Evolutionary conservation across 2,888 invertebrate species (phyloP).

Genomic region (Harpagoxenus sublaevis): DNA sequence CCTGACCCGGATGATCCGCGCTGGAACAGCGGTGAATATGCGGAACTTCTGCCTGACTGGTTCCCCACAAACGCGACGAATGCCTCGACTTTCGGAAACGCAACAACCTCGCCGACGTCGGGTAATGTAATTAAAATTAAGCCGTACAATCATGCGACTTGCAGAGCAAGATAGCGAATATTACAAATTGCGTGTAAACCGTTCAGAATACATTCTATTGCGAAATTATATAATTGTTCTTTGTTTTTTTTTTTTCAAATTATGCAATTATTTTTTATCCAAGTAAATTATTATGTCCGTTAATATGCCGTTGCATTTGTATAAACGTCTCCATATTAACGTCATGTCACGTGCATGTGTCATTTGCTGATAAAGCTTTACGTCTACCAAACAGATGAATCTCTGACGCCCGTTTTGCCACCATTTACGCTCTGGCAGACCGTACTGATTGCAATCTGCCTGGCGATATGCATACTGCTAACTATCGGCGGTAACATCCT

Average conservation of each 20-base stretch:
- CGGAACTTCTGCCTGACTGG: slow-evolving; percentile 84
- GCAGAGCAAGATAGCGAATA: not conserved
- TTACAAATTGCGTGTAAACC: not conserved
- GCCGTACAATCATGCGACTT: not conserved
- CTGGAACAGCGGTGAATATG: slow-evolving; percentile 85
- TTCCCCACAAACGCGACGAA: slow-evolving; percentile 82
- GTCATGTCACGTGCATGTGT: not conserved
- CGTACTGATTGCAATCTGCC: slow-evolving; percentile 94
- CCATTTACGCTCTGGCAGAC: slow-evolving; percentile 97
- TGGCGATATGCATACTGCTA: slow-evolving; percentile 95
- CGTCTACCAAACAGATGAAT: slow-evolving; percentile 57
- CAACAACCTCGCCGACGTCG: slow-evolving; percentile 73
- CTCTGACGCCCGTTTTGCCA: slow-evolving; percentile 87
- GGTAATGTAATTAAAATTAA: slow-evolving; percentile 76
- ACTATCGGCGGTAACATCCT: slow-evolving; percentile 98
- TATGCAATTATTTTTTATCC: not conserved
- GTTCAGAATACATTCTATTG: not conserved
- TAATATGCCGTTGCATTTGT: not conserved
- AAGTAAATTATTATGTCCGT: not conserved
- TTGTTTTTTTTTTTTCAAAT: not conserved
- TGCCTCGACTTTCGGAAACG: slow-evolving; percentile 73
- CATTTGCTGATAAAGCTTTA: slow-evolving; percentile 42
- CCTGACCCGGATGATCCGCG: slow-evolving; percentile 83
- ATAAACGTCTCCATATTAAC: not conserved
- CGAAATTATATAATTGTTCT: not conserved